Percentiles rank a stretch among this genome's conserved stretches.
Evolutionary conservation across 2,888 invertebrate genomes (phyloP).

Genomic region (Agapostemon virescens): DNA sequence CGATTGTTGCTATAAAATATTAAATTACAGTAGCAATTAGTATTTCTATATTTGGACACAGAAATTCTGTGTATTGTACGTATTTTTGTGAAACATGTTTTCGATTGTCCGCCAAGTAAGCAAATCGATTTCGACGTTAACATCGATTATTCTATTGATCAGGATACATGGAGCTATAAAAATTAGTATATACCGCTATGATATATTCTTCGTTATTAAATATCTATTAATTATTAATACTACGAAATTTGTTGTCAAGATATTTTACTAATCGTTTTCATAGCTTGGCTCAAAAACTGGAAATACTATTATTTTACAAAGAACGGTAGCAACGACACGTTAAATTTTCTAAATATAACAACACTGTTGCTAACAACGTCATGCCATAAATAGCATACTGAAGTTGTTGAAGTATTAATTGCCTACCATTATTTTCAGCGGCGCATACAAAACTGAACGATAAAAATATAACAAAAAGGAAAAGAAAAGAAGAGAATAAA

Average conservation of each 20-base stretch:
- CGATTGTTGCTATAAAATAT: not conserved
- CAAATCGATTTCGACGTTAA: not conserved
- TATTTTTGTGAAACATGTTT: not conserved
- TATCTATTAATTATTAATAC: not conserved
- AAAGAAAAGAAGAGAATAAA: not conserved
- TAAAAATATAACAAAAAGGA: not conserved
- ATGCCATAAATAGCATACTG: not conserved
- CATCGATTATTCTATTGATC: not conserved
- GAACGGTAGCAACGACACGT: not conserved
- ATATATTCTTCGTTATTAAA: not conserved
- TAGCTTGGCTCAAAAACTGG: not conserved
- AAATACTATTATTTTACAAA: not conserved
- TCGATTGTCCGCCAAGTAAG: not conserved
- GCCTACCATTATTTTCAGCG: not conserved
- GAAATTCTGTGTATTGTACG: not conserved
- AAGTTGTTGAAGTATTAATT: not conserved
- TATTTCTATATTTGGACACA: not conserved
- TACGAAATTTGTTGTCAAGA: not conserved
- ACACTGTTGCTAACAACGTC: not conserved
- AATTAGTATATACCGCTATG: not conserved
- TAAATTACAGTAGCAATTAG: not conserved
- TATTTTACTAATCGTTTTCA: not conserved
- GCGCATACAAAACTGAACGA: not conserved
- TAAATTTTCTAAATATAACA: conserved; percentile 6
- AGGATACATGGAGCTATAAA: not conserved